A percentile compares a stretch with the other conserved stretches of the same genome.
Evolutionary conservation across 2,888 invertebrate species (phyloP).

Genomic region (Archips xylosteana): DNA sequence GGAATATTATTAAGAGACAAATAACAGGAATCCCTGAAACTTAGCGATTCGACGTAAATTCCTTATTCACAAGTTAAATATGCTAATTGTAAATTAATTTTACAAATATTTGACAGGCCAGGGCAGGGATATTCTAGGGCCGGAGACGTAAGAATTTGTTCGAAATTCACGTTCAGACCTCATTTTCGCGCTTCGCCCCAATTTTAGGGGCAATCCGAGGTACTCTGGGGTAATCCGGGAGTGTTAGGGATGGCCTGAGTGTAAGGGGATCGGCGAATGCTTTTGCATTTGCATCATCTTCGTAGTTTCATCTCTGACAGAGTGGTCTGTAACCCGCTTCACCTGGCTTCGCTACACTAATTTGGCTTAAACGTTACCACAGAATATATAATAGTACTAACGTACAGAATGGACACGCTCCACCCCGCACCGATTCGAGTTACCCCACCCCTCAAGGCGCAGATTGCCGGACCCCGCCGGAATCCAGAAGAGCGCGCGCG

Average conservation of each 20-base stretch:
- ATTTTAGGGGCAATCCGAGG: slow-evolving; percentile 55
- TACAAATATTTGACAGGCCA: slow-evolving; percentile 38
- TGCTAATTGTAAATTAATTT: slow-evolving; percentile 41
- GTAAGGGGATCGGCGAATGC: slow-evolving; percentile 20
- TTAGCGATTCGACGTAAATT: neutral
- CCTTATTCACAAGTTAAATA: slow-evolving; percentile 30
- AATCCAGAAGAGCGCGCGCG: no score
- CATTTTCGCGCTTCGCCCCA: slow-evolving; percentile 51
- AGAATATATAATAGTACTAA: no score
- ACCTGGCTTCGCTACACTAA: no score
- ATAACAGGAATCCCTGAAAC: slow-evolving; percentile 25
- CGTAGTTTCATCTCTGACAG: no score
- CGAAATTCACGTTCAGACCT: slow-evolving; percentile 47
- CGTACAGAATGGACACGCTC: no score
- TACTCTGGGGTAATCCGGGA: slow-evolving; percentile 55
- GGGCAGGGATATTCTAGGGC: slow-evolving; percentile 44
- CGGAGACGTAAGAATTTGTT: slow-evolving; percentile 43
- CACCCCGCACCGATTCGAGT: no score
- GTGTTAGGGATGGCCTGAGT: slow-evolving; percentile 47
- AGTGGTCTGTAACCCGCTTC: no score
- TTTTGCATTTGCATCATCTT: neutral
- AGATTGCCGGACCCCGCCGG: no score
- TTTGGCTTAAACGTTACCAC: no score
- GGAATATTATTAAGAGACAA: neutral
- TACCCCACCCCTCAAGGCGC: no score